Evolutionary conservation across 2,797 vertebrate genomes (phyloP).

Genomic region (Synaphobranchus kaupii): DNA sequence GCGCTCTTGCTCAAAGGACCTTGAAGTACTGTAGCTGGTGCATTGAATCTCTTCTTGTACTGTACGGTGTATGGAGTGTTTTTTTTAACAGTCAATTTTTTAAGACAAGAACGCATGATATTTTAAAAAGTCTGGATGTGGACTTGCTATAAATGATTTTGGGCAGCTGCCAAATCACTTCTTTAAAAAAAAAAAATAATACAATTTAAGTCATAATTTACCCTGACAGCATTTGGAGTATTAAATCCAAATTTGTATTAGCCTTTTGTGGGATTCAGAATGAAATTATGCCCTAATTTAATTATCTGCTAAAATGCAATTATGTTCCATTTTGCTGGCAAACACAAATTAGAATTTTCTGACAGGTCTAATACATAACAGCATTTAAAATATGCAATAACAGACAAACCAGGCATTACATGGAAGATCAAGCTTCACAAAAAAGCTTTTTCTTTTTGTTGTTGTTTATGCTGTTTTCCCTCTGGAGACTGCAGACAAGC

Average conservation of each 20-base stretch:
- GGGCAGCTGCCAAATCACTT: neutral
- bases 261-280: neutral
- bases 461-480: too few species aligned
- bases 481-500: too few species aligned
- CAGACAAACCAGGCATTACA: neutral
- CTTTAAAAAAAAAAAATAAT: neutral
- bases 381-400: neutral
- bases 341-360: slow-evolving; percentile 5
- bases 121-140: too few species aligned
- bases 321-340: neutral
- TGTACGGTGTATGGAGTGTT: neutral
- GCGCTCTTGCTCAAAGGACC: neutral
- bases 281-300: neutral
- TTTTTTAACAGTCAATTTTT: neutral
- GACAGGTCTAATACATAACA: neutral
- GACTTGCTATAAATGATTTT: neutral
- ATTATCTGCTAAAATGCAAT: slow-evolving; percentile 11
- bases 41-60: neutral
- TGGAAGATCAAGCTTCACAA: neutral
- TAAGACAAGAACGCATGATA: neutral
- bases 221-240: neutral
- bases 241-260: neutral
- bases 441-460: too few species aligned
- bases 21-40: neutral
- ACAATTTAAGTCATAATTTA: neutral